Conservation (phyloP, 2,888 invertebrate genomes). For the Tinea semifulvella region DNA sequence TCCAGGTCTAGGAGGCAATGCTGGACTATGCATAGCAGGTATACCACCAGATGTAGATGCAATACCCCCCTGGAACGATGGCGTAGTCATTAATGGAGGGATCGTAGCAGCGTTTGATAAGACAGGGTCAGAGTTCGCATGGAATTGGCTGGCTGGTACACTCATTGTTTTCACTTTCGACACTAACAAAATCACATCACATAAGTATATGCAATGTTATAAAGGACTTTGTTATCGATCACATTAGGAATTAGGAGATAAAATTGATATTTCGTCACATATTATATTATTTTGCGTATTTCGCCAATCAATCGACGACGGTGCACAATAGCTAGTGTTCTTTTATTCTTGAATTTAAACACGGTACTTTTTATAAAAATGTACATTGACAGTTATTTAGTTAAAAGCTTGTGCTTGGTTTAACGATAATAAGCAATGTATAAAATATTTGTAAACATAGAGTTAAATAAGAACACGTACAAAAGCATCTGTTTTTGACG, state of each 20-base stretch:
- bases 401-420: no score
- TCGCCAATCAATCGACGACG: no score
- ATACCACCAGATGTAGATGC: slow-evolving; percentile 32
- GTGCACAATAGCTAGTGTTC: no score
- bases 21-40: slow-evolving; percentile 28
- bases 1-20: slow-evolving; percentile 42
- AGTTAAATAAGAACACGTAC: no score
- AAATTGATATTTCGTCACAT: background rate
- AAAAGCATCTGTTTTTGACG: no score
- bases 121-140: slow-evolving; percentile 33
- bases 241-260: slow-evolving; percentile 1
- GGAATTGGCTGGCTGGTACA: slow-evolving; percentile 31
- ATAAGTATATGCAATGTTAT: background rate
- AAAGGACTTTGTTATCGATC: slow-evolving; percentile 1
- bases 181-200: background rate
- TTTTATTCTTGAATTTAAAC: no score
- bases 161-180: no score
- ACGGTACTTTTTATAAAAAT: no score
- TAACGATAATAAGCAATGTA: no score
- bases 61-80: slow-evolving; percentile 35
- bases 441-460: no score
- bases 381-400: no score
- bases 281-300: background rate
- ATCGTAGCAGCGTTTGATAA: slow-evolving; percentile 33
- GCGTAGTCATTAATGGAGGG: slow-evolving; percentile 23